These are phyloP conservation scores for Agrypnia vestita DNA, from an alignment of 1,140 invertebrate species.

Conservation along the genomic window DNA sequence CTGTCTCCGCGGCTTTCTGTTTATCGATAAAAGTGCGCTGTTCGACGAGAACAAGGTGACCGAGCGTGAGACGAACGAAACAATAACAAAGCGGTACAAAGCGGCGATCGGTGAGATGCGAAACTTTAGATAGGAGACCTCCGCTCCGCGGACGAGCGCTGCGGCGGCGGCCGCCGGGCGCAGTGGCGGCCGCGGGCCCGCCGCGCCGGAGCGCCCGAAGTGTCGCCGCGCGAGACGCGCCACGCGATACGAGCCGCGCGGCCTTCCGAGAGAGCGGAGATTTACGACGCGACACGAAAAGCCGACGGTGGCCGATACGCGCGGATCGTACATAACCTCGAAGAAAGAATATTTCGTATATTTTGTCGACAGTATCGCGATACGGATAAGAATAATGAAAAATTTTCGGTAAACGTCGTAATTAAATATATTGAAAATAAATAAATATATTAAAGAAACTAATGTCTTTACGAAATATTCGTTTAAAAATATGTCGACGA, in stretches of 20 bases:
- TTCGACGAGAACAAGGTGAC: conserved; percentile 20
- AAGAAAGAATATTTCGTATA: not conserved
- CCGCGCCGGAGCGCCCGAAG: not conserved
- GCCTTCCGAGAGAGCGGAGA: not conserved
- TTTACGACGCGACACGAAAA: conserved; percentile 7
- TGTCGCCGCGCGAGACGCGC: not conserved
- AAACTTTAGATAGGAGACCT: conserved; percentile 27
- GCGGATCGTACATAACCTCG: not conserved
- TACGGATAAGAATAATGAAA: not conserved
- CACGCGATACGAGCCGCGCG: not conserved
- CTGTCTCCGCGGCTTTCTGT: not conserved
- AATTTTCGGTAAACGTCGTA: too few relatives aligned
- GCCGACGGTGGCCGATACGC: not conserved
- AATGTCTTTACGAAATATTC: too few relatives aligned
- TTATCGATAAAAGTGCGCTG: not conserved
- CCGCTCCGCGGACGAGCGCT: too few relatives aligned
- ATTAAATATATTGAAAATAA: too few relatives aligned
- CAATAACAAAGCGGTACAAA: conserved; percentile 41
- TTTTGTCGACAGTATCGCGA: conserved; percentile 1
- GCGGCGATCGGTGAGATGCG: conserved; percentile 26
- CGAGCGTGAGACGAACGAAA: conserved; percentile 15
- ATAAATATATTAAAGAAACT: too few relatives aligned
- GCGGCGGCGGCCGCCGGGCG: not conserved
- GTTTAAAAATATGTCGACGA: not conserved
- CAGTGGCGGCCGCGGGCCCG: not conserved